Conservation (phyloP, 2,113 vertebrate species). For the Sula dactylatra region DNA sequence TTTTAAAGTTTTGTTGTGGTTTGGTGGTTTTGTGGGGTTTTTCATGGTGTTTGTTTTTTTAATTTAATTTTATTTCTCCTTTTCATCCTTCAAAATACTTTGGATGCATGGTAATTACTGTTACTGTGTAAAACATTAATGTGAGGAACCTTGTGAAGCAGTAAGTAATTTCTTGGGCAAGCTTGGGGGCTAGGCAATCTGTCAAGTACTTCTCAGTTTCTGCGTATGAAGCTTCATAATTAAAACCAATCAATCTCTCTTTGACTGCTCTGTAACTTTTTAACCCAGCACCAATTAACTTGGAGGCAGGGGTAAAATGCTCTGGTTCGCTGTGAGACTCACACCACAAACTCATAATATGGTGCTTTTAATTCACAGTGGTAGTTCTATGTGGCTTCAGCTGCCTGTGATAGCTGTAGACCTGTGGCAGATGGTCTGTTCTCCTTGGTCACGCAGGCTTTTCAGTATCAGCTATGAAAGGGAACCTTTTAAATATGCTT, state of each 20-base stretch:
- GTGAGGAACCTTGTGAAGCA: neutral
- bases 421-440: neutral
- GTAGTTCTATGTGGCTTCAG: neutral
- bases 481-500: neutral
- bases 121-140: no score
- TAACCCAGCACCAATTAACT: neutral
- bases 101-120: neutral
- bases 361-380: neutral
- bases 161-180: constrained; percentile 10
- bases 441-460: neutral
- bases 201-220: constrained; percentile 11
- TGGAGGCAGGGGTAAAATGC: neutral
- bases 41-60: neutral
- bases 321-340: neutral
- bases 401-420: neutral
- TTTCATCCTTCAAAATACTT: neutral
- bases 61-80: neutral
- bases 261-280: constrained; percentile 1
- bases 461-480: neutral
- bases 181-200: neutral
- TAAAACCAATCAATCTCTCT: neutral
- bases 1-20: neutral
- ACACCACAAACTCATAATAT: neutral
- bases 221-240: constrained; percentile 1
- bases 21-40: neutral